A percentile compares a stretch with the other conserved stretches of the same genome.
These are phyloP conservation scores for Helicoverpa zea DNA, from an alignment of 1,140 invertebrate species.

Conservation along the genomic window DNA sequence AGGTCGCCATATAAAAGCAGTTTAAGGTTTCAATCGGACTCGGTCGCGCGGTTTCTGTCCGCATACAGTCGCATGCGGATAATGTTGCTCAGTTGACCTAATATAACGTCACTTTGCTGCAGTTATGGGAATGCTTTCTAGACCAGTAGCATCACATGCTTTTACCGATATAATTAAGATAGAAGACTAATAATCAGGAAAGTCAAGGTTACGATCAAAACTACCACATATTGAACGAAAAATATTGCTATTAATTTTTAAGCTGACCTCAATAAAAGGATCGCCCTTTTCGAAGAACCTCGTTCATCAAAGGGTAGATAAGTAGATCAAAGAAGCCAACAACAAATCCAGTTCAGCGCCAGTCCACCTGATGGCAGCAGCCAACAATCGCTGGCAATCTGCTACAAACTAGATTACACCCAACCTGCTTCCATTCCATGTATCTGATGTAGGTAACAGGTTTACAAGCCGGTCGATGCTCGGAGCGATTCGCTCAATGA, in stretches of 20 bases:
- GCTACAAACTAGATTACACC: slow-evolving; percentile 20
- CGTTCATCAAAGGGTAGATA: neutral
- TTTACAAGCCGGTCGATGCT: slow-evolving; percentile 22
- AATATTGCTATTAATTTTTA: no score
- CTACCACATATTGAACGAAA: no score
- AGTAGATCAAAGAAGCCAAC: neutral
- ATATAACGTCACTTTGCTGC: slow-evolving; percentile 24
- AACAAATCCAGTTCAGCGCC: neutral
- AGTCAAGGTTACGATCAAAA: no score
- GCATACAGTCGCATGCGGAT: slow-evolving; percentile 21
- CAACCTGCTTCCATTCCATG: slow-evolving; percentile 7
- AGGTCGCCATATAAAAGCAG: slow-evolving; percentile 19
- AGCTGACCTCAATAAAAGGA: no score
- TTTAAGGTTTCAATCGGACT: slow-evolving; percentile 21
- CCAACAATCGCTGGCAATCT: slow-evolving; percentile 9
- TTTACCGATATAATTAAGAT: no score
- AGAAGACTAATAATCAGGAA: no score
- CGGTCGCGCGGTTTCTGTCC: neutral
- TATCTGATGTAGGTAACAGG: slow-evolving; percentile 24
- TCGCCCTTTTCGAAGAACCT: no score
- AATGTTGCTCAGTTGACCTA: slow-evolving; percentile 30
- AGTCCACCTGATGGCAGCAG: slow-evolving; percentile 6
- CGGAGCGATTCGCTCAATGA: slow-evolving; percentile 25
- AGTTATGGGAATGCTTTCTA: slow-evolving; percentile 16
- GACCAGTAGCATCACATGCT: no score